Evolutionary conservation across 92 coral and sea anemone species (phyloP), one percentile per base, ranked within the genome.

Genomic region (Bergia sp.): DNA sequence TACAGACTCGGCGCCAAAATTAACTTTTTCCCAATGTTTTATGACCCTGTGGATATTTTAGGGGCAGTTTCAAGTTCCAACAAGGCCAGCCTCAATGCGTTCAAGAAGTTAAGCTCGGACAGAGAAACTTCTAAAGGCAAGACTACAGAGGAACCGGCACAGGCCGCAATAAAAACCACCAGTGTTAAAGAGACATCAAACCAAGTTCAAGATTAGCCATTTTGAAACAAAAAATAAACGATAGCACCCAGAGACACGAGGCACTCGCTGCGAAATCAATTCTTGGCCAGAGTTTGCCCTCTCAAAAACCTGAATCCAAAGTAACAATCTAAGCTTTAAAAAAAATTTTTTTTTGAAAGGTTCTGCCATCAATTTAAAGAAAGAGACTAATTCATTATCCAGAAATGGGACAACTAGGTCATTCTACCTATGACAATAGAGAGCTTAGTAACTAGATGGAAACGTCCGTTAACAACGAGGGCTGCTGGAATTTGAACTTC

Each of bases 261-360:
- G 85, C 85, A 80, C 85, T 80, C 85, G 85, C 85, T 80, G 85
- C 85, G 85, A 80, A 80, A 80, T 80, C 85, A 80, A 80, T 80
- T 80, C 85, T 80, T 47, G 85, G 72, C 41, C 71, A 80, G 85
- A 80, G 57, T 57, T 80, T 57, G 72, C 41, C 72, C 49, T 55
- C 72, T 53, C 37, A 10, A 80, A 53, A 58, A 53, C 72, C 85
- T 36, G 1, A n/a, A 11, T 37, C 72, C 23, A 58, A 45, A 55
- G 15, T 55, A 80, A 47, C 13, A 53, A 80, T 36, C 36, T 53
- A 12, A 37, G 2, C 29, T 61, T 29, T 29, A 29, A 29, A 29
- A 29, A 29, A 29, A 29, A 29, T 0, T 29, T 29, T 29, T 61
- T 16, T 13, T 16, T 61, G 2, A 20, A 4, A 20, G 2, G 5